A percentile compares a stretch with the other conserved stretches of the same genome.
These are phyloP conservation scores for Zaprionus bogoriensis DNA, from an alignment of 2,888 invertebrate species.

Conservation along the genomic window DNA sequence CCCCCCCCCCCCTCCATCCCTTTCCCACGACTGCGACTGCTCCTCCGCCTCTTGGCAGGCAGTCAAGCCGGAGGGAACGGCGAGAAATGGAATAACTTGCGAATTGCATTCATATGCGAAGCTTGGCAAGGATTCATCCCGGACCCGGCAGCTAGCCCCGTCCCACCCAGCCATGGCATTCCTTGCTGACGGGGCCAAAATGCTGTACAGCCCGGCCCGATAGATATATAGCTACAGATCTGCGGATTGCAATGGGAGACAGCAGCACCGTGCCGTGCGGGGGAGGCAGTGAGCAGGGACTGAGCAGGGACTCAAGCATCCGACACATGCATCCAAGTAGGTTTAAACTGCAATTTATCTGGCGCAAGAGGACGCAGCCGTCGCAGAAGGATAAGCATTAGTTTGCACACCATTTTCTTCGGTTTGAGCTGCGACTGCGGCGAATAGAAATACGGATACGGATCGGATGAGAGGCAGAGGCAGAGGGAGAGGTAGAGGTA, in stretches of 20 bases:
- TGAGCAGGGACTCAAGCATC: constrained; percentile 8
- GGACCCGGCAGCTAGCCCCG: background rate
- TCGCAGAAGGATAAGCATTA: constrained; percentile 73
- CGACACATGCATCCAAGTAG: constrained; percentile 72
- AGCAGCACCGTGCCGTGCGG: background rate
- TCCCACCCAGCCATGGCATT: background rate
- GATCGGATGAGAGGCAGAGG: background rate
- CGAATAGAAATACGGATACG: background rate
- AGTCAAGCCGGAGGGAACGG: constrained; percentile 39
- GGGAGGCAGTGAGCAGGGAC: background rate
- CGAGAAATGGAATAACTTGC: background rate
- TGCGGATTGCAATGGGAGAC: too few species aligned
- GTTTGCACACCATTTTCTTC: constrained; percentile 67
- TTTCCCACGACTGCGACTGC: too few species aligned
- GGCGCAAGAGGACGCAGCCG: constrained; percentile 46
- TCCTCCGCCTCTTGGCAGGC: constrained; percentile 46
- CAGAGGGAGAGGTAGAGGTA: too few species aligned
- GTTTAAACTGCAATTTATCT: constrained; percentile 76
- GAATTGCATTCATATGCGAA: constrained; percentile 58
- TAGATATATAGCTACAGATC: background rate
- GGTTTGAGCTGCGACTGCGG: constrained; percentile 36
- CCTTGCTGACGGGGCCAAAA: constrained; percentile 47
- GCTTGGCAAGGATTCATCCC: constrained; percentile 40
- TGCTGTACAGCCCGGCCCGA: too few species aligned
- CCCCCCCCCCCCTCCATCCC: background rate